Conservation (phyloP, 2,888 invertebrate genomes). For the Eupithecia dodoneata region DNA sequence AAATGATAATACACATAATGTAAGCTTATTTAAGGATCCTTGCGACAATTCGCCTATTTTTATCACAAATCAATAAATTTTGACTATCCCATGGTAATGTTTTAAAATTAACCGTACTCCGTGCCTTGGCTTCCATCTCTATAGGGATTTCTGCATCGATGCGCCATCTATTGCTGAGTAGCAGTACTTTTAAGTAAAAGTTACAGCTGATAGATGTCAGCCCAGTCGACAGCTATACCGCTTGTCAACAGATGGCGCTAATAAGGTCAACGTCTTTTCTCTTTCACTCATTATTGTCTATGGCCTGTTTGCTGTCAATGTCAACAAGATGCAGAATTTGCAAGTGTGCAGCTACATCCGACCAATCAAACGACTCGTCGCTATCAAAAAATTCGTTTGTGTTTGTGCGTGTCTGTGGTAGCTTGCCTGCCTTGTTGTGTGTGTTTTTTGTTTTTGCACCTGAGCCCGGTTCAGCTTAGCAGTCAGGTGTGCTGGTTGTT, state of each 20-base stretch:
- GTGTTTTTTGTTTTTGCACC: conserved; percentile 33
- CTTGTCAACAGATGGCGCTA: conserved; percentile 51
- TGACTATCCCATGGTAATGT: not conserved
- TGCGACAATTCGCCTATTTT: no score
- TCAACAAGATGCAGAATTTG: not conserved
- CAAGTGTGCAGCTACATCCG: not conserved
- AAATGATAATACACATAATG: no score
- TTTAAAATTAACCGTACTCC: not conserved
- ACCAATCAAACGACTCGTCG: not conserved
- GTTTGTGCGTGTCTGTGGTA: conserved; percentile 9
- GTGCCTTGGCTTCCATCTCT: not conserved
- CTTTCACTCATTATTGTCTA: conserved; percentile 31
- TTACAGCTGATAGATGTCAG: conserved; percentile 45
- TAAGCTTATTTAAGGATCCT: no score
- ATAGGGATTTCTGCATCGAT: not conserved
- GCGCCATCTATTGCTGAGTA: conserved; percentile 54
- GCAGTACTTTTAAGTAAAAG: conserved; percentile 17
- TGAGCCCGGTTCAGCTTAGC: conserved; percentile 4
- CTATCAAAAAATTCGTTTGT: not conserved
- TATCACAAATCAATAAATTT: not conserved
- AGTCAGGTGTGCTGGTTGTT: conserved; percentile 20
- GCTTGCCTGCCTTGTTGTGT: not conserved
- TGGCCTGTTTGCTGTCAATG: conserved; percentile 5
- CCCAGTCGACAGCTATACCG: not conserved
- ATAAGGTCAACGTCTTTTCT: conserved; percentile 40